Evolutionary conservation across 2,797 vertebrate genomes (phyloP).

Genomic region (Parauchenoglanis ngamensis): DNA sequence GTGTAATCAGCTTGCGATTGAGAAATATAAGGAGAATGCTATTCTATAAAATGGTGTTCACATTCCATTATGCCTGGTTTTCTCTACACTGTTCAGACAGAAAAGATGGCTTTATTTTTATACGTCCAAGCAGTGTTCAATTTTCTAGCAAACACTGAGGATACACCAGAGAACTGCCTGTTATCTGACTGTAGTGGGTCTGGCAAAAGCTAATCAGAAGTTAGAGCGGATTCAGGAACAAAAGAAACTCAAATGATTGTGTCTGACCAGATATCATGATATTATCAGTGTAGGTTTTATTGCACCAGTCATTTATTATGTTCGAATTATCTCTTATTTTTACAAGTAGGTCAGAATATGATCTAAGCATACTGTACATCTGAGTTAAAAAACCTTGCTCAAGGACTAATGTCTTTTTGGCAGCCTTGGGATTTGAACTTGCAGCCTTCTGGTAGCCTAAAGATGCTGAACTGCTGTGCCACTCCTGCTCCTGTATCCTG

Average conservation of each 20-base stretch:
- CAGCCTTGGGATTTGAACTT: neutral
- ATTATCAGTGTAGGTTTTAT: neutral
- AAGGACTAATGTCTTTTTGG: neutral
- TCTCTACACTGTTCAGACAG: neutral
- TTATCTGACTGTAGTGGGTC: slow-evolving; percentile 39
- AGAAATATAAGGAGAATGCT: slow-evolving; percentile 1
- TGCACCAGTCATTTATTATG: neutral
- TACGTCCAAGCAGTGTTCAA: slow-evolving; percentile 26
- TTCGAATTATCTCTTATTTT: neutral
- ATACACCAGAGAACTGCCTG: slow-evolving; percentile 34
- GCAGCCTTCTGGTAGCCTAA: neutral
- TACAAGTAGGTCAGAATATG: neutral
- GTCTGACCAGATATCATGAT: slow-evolving; percentile 1
- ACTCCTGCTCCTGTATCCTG: neutral
- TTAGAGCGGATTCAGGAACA: neutral
- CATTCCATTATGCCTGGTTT: neutral
- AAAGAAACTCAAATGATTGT: slow-evolving; percentile 22
- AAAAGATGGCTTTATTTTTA: slow-evolving; percentile 29
- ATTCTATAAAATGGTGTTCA: slow-evolving; percentile 10
- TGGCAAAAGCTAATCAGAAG: slow-evolving; percentile 37
- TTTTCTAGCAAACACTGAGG: slow-evolving; percentile 17
- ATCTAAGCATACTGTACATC: neutral
- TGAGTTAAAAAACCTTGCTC: neutral
- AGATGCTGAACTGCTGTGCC: neutral
- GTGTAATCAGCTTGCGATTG: slow-evolving; percentile 14